phyloP scores from a whole-genome alignment of 2,888 invertebrate genomes.

The Plagiodera versicolora region DNA sequence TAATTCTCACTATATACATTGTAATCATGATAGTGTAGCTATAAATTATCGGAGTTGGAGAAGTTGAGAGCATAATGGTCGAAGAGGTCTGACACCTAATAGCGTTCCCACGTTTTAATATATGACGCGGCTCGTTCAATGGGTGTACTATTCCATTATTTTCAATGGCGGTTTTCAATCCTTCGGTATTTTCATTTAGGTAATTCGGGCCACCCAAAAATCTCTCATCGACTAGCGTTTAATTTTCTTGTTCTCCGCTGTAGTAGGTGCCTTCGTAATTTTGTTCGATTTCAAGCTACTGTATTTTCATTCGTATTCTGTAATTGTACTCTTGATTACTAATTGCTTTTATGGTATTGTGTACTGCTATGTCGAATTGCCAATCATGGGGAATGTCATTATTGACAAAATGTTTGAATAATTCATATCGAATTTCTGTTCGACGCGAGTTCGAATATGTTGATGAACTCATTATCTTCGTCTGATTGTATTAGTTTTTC shows the following conservation, averaged over 20 bases:
- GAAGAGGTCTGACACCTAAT: constrained; percentile 31
- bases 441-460: no score
- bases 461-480: no score
- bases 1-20: neutral
- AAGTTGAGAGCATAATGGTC: constrained; percentile 28
- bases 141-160: constrained; percentile 5
- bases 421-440: no score
- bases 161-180: constrained; percentile 3
- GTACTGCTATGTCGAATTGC: no score
- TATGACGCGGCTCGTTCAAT: neutral
- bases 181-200: neutral
- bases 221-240: neutral
- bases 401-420: no score
- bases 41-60: constrained; percentile 24
- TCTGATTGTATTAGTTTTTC: no score
- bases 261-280: no score
- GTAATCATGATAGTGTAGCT: constrained; percentile 17
- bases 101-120: constrained; percentile 39
- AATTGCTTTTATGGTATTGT: no score
- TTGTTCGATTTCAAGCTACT: no score
- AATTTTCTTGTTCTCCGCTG: neutral
- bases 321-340: no score
- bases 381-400: no score
- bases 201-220: neutral
- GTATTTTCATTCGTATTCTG: no score